A percentile compares a stretch with the other conserved stretches of the same genome.
phyloP scores from a whole-genome alignment of 2,888 invertebrate genomes.

The Cheilosia grossa region DNA sequence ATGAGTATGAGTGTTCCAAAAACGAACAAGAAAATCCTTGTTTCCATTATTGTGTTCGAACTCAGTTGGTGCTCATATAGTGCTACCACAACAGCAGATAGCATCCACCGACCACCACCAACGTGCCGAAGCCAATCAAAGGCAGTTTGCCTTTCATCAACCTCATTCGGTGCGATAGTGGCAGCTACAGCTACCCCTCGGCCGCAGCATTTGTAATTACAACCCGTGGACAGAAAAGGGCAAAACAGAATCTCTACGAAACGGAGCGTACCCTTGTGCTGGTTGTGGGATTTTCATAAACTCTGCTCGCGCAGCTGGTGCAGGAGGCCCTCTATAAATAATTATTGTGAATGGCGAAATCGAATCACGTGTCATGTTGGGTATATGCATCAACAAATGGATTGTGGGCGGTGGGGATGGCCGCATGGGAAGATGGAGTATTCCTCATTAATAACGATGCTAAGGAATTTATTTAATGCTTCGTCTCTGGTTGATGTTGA shows the following conservation, averaged over 20 bases:
- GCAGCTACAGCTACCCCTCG: no score
- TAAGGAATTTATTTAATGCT: conserved; percentile 19
- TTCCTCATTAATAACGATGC: conserved; percentile 41
- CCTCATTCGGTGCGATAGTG: conserved; percentile 20
- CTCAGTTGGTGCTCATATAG: conserved; percentile 8
- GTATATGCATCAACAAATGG: conserved; percentile 12
- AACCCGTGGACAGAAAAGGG: conserved; percentile 1
- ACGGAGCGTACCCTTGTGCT: conserved; percentile 28
- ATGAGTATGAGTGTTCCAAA: conserved; percentile 1
- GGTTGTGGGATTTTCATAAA: conserved; percentile 59
- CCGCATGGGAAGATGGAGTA: conserved; percentile 23
- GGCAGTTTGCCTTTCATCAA: conserved; percentile 36
- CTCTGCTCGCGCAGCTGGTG: conserved; percentile 6
- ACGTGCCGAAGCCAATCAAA: conserved; percentile 27
- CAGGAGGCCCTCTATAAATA: conserved; percentile 43
- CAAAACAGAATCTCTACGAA: conserved; percentile 30
- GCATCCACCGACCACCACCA: conserved; percentile 15
- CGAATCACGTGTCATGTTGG: conserved; percentile 67
- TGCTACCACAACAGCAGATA: conserved; percentile 14
- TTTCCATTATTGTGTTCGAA: conserved; percentile 53
- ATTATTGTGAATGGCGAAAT: conserved; percentile 67
- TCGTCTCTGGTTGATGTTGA: neutral
- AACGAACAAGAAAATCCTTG: conserved; percentile 63
- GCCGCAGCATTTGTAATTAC: conserved; percentile 55
- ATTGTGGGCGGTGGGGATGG: neutral